Evolutionary conservation across 2,797 vertebrate species (phyloP).

Genomic region (Spea hammondii): DNA sequence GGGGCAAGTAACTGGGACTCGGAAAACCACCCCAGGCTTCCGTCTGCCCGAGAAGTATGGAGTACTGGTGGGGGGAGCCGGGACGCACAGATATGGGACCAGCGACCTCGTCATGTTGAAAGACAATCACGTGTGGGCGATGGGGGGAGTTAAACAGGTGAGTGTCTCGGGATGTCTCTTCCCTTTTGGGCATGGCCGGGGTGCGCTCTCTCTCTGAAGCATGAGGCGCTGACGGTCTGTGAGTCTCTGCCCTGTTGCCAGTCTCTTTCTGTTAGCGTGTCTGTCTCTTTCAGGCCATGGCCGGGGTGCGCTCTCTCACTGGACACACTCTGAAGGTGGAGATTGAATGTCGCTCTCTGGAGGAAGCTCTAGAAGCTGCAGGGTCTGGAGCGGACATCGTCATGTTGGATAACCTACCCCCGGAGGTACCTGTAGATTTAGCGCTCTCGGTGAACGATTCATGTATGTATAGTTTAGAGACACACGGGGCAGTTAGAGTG

Average conservation of each 20-base stretch:
- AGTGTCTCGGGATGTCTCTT: no score
- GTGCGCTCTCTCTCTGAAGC: no score
- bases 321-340: constrained; percentile 77
- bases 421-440: constrained; percentile 65
- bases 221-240: no score
- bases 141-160: constrained; percentile 76
- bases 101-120: constrained; percentile 83
- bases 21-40: constrained; percentile 86
- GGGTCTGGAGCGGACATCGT: constrained; percentile 74
- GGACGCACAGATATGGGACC: constrained; percentile 76
- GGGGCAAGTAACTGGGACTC: constrained; percentile 76
- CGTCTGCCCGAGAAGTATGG: constrained; percentile 82
- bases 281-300: constrained; percentile 65
- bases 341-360: constrained; percentile 73
- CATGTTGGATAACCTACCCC: constrained; percentile 79
- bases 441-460: neutral
- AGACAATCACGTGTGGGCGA: constrained; percentile 81
- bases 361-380: constrained; percentile 69
- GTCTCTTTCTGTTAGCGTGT: neutral
- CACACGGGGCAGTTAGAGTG: no score
- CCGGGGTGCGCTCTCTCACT: constrained; percentile 56
- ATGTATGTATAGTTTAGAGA: no score
- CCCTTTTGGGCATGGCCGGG: no score
- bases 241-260: no score
- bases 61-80: constrained; percentile 75